Evolutionary conservation across 2,888 invertebrate genomes (phyloP).

Genomic region (Epistrophe eligans): DNA sequence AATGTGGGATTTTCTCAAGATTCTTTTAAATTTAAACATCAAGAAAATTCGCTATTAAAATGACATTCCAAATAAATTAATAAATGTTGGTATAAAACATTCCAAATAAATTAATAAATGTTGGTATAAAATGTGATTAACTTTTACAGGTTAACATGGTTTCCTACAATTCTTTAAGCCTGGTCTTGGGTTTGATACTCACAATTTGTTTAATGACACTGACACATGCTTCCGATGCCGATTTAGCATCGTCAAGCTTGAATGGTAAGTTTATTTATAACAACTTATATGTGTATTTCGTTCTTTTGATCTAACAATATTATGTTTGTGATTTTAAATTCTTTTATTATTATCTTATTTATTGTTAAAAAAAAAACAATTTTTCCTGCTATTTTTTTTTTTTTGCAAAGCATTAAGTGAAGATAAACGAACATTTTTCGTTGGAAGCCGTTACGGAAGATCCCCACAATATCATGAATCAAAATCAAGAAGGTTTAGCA

Average conservation of each 20-base stretch:
- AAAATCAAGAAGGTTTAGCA: slow-evolving; percentile 81
- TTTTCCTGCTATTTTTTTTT: neutral
- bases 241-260: slow-evolving; percentile 38
- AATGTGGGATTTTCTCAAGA: too few relatives aligned
- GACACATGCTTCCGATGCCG: slow-evolving; percentile 47
- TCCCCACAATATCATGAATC: slow-evolving; percentile 80
- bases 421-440: slow-evolving; percentile 83
- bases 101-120: too few relatives aligned
- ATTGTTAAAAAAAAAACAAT: neutral
- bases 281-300: too few relatives aligned
- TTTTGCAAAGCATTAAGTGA: slow-evolving; percentile 74
- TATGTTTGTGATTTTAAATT: too few relatives aligned
- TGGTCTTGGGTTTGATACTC: slow-evolving; percentile 50
- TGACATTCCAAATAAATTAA: too few relatives aligned
- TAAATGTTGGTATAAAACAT: too few relatives aligned
- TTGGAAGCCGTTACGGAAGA: slow-evolving; percentile 84
- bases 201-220: slow-evolving; percentile 53
- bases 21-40: too few relatives aligned
- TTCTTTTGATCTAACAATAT: too few relatives aligned
- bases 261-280: slow-evolving; percentile 33
- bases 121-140: neutral
- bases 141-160: slow-evolving; percentile 49
- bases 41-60: too few relatives aligned
- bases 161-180: slow-evolving; percentile 45
- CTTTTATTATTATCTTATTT: neutral